Evolutionary conservation across 2,888 invertebrate genomes (phyloP).

Genomic region (Meiosimyza platycephala): DNA sequence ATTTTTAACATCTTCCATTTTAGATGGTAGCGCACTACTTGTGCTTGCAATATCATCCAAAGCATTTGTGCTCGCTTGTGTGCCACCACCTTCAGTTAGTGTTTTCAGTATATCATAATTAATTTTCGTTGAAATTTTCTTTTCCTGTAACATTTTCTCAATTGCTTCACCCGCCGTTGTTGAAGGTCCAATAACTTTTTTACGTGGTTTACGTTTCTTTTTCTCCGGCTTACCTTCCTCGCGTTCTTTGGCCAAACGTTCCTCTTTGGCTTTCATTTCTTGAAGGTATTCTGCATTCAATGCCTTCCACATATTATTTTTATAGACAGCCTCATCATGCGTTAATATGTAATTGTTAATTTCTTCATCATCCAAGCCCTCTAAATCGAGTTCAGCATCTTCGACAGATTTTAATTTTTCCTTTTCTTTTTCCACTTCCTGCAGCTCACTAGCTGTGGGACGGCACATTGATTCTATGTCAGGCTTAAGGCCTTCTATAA

Average conservation of each 20-base stretch:
- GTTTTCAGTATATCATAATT: constrained; percentile 96
- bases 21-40: constrained; percentile 16
- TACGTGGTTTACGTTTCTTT: constrained; percentile 77
- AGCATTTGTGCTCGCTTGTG: constrained; percentile 41
- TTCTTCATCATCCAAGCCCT: constrained; percentile 89
- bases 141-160: constrained; percentile 95
- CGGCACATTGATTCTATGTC: constrained; percentile 84
- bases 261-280: constrained; percentile 88
- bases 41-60: constrained; percentile 33
- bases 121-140: constrained; percentile 95
- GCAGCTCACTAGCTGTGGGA: constrained; percentile 68
- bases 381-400: constrained; percentile 74
- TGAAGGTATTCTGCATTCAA: constrained; percentile 88
- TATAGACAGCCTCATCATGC: constrained; percentile 83
- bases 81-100: constrained; percentile 66
- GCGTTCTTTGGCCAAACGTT: constrained; percentile 80
- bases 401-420: constrained; percentile 48
- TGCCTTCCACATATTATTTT: constrained; percentile 88
- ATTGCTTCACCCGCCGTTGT: constrained; percentile 88
- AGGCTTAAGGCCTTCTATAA: constrained; percentile 71
- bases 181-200: constrained; percentile 75
- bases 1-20: constrained; percentile 47
- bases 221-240: constrained; percentile 90
- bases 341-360: constrained; percentile 87
- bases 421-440: constrained; percentile 65